These are phyloP conservation scores for Drosophila bunnanda DNA, from an alignment of 2,888 invertebrate genomes.

Conservation along the genomic window DNA sequence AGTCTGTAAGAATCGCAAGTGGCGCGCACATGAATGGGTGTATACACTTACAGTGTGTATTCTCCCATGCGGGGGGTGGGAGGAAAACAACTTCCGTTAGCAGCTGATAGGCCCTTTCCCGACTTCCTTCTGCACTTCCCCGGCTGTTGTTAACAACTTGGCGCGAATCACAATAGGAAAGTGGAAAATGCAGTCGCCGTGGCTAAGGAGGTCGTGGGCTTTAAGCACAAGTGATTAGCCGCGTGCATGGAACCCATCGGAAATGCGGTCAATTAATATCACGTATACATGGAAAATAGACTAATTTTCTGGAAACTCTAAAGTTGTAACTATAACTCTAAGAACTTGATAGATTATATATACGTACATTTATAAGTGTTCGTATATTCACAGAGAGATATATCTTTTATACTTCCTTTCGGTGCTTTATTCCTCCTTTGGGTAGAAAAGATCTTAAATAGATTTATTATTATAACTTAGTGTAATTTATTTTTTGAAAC, in stretches of 20 bases:
- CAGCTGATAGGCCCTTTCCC: constrained; percentile 36
- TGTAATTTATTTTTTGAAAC: too few relatives aligned
- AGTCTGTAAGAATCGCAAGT: constrained; percentile 41
- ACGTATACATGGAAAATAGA: background rate
- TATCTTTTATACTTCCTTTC: too few relatives aligned
- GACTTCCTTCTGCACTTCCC: constrained; percentile 12
- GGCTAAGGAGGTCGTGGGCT: constrained; percentile 33
- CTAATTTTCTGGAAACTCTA: background rate
- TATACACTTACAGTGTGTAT: background rate
- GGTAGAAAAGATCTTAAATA: too few relatives aligned
- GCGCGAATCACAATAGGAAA: constrained; percentile 36
- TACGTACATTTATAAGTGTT: background rate
- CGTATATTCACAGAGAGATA: too few relatives aligned
- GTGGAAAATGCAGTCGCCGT: constrained; percentile 49
- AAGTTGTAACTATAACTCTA: too few relatives aligned
- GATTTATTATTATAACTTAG: too few relatives aligned
- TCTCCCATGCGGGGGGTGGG: constrained; percentile 1
- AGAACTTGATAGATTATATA: background rate
- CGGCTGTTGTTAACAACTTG: constrained; percentile 54
- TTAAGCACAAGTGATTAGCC: constrained; percentile 31
- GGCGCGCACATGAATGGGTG: constrained; percentile 18
- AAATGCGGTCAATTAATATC: constrained; percentile 1
- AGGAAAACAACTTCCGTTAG: constrained; percentile 40
- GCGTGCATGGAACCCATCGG: constrained; percentile 9
- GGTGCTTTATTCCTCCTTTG: too few relatives aligned